These are phyloP conservation scores for Sinocyclocheilus anophthalmus DNA, from an alignment of 2,113 vertebrate genomes.

Conservation along the genomic window DNA sequence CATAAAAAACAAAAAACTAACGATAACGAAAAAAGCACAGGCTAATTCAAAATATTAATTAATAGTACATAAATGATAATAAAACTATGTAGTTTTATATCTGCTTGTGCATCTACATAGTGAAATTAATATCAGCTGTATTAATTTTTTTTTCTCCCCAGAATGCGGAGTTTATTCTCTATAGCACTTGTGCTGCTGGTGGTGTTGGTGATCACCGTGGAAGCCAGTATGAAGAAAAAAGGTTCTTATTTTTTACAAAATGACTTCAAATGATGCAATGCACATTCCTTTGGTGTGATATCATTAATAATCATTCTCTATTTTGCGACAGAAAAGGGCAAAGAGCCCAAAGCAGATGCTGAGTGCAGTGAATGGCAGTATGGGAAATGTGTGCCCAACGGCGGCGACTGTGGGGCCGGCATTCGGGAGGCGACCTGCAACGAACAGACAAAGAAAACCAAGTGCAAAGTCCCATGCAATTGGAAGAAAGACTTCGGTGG, in stretches of 20 bases:
- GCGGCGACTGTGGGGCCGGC: conserved; percentile 86
- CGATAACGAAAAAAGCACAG: not conserved
- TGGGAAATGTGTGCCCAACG: conserved; percentile 84
- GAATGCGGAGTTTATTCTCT: conserved; percentile 80
- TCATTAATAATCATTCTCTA: not conserved
- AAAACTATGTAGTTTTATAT: not conserved
- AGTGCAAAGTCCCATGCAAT: conserved; percentile 94
- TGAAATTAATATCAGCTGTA: not conserved
- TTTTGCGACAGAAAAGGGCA: conserved; percentile 71
- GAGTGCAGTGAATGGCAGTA: conserved; percentile 86
- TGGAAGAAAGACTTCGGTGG: conserved; percentile 97
- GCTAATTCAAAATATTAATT: not conserved
- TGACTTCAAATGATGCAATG: not conserved
- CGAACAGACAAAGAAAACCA: conserved; percentile 80
- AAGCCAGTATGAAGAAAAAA: conserved; percentile 83
- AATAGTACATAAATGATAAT: not conserved
- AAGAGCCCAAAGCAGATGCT: conserved; percentile 70
- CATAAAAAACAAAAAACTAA: not conserved
- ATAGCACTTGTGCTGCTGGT: conserved; percentile 77
- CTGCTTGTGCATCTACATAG: not conserved
- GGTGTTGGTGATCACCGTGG: conserved; percentile 73
- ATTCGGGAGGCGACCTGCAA: conserved; percentile 86
- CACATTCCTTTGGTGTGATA: not conserved
- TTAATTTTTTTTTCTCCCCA: conserved; percentile 58
- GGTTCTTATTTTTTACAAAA: conserved; percentile 49